Evolutionary conservation across 1,140 invertebrate genomes (phyloP), one percentile per base, ranked within the genome.

Genomic region (Zaprionus africanus): DNA sequence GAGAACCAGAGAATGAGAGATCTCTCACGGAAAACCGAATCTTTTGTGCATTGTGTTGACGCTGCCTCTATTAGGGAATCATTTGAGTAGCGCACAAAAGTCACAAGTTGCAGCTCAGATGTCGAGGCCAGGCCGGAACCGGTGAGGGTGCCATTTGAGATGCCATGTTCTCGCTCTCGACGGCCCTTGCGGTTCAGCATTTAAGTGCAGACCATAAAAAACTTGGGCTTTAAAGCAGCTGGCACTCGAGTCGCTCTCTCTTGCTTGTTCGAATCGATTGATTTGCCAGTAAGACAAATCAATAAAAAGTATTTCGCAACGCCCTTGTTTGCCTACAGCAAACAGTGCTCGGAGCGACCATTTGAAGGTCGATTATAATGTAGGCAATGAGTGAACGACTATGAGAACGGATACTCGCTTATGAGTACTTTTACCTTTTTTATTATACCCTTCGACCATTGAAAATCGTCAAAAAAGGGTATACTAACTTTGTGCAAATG

Each of bases 361-460:
- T 63, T 67, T 71, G 85, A 88, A 88, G 84, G 84, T 88, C 85
- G 83, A 84, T 76, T 81, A 88, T 76, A 79, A 84, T 84, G 75
- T 81, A 79, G 66, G 72, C 81, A 84, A 38, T 36, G 56, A 58
- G 4, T 7, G 26, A 17, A 13, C n/a, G 46, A 51, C 19, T 22
- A 62, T 24, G 60, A 80, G 83, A 74, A 53, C 72, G 77, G 13
- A 12, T 46, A 17, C 41, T 46, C n/a, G 7, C 7, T 17, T 46
- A 46, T 67, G 54, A 67, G 66, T 81, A 80, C 61, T 62, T 81
- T 81, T 67, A 46, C 59, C 67, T 76, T 53, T 36, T 65, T 66
- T 58, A 67, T 83, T n/a, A n/a, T n/a, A n/a, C n/a, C n/a, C n/a
- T n/a, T n/a, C n/a, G n/a, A n/a, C n/a, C n/a, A n/a, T n/a, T n/a